These are phyloP conservation scores for Regulus satrapa DNA, from an alignment of 2,113 vertebrate species.

Conservation along the genomic window DNA sequence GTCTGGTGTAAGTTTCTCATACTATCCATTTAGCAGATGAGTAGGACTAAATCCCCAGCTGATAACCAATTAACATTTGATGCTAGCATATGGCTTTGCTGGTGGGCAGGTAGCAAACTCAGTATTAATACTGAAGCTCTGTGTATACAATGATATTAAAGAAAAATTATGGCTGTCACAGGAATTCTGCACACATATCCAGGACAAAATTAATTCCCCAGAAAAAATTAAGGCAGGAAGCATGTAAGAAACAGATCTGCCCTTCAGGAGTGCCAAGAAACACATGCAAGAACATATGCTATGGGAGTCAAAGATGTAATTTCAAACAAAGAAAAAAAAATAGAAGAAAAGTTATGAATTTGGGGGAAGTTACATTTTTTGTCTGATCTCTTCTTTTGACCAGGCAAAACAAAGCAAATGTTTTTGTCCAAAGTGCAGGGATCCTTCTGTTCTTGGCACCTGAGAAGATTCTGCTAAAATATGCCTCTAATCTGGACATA, in stretches of 20 bases:
- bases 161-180: slow-evolving; percentile 11
- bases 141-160: neutral
- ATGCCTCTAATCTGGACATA: neutral
- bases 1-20: neutral
- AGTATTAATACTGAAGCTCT: neutral
- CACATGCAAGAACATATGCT: slow-evolving; percentile 44
- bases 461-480: neutral
- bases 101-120: slow-evolving; percentile 31
- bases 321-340: neutral
- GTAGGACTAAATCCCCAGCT: neutral
- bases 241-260: slow-evolving; percentile 46
- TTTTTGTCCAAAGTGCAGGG: neutral
- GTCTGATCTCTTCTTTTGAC: neutral
- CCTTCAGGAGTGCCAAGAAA: slow-evolving; percentile 52
- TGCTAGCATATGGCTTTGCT: slow-evolving; percentile 22
- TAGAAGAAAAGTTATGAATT: neutral
- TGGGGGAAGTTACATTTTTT: neutral
- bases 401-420: neutral
- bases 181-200: slow-evolving; percentile 23
- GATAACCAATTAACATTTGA: slow-evolving; percentile 41
- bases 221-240: slow-evolving; percentile 23
- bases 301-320: neutral
- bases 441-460: neutral
- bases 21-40: neutral
- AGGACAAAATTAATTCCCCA: slow-evolving; percentile 8